phyloP scores from a whole-genome alignment of 92 coral and sea anemone species.

The Epizoanthus fatuus region DNA sequence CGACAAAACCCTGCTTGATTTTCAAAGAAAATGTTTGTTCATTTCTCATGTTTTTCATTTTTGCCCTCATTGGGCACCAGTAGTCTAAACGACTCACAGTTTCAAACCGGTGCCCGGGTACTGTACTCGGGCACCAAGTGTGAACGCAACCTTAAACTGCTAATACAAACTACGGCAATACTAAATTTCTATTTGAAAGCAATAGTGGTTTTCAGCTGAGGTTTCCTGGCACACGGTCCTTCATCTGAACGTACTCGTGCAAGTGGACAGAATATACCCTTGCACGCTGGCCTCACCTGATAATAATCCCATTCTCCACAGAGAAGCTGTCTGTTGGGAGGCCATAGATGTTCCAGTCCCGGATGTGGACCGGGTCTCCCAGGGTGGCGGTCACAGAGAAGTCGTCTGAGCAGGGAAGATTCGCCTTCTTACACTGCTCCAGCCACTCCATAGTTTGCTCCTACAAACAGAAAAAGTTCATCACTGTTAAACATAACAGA shows the following conservation, averaged over 20 bases:
- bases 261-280: background rate
- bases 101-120: no score
- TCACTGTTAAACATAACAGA: background rate
- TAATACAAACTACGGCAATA: no score
- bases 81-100: no score
- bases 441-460: conserved; percentile 92
- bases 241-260: background rate
- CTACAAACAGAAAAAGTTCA: conserved; percentile 32
- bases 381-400: conserved; percentile 96
- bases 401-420: conserved; percentile 96
- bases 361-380: conserved; percentile 96
- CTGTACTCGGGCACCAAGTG: no score
- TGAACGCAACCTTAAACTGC: no score
- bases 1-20: no score
- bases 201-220: no score
- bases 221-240: background rate
- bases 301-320: conserved; percentile 98
- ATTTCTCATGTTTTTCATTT: no score
- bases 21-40: no score
- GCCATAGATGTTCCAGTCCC: conserved; percentile 99
- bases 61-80: no score
- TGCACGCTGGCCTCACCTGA: conserved; percentile 61
- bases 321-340: conserved; percentile 99
- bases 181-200: no score
- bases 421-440: conserved; percentile 69